phyloP scores from a whole-genome alignment of 2,888 invertebrate species.

The Labia minor region DNA sequence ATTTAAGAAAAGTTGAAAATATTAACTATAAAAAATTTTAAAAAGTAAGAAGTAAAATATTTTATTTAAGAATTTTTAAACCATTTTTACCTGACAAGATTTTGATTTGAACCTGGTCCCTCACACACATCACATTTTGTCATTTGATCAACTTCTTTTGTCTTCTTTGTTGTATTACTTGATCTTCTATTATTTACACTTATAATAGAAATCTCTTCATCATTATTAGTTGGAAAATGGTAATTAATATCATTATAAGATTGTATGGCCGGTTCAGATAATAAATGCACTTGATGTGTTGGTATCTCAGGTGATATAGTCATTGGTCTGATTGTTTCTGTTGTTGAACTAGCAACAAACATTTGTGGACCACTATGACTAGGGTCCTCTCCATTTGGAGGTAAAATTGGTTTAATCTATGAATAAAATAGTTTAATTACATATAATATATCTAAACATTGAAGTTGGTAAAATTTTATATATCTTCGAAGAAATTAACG shows the following conservation, averaged over 20 bases:
- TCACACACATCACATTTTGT: slow-evolving; percentile 58
- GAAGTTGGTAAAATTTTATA: background rate
- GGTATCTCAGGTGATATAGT: slow-evolving; percentile 32
- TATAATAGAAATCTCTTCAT: slow-evolving; percentile 24
- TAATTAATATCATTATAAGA: background rate
- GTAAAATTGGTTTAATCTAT: slow-evolving; percentile 65
- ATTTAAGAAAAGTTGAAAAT: background rate
- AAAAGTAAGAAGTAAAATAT: slow-evolving; percentile 6
- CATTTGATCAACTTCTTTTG: slow-evolving; percentile 37
- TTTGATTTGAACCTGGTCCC: slow-evolving; percentile 47
- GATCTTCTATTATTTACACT: background rate
- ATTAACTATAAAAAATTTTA: slow-evolving; percentile 15
- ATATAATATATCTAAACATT: background rate
- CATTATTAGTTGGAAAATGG: slow-evolving; percentile 30
- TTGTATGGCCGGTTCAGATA: slow-evolving; percentile 22
- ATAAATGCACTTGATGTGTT: slow-evolving; percentile 28
- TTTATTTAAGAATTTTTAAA: background rate
- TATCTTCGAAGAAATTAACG: background rate
- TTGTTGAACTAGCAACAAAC: slow-evolving; percentile 57
- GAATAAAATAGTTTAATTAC: slow-evolving; percentile 25
- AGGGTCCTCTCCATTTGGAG: slow-evolving; percentile 60
- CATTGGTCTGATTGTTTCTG: slow-evolving; percentile 33
- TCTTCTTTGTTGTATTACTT: slow-evolving; percentile 28
- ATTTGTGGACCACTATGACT: slow-evolving; percentile 59
- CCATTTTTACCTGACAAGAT: slow-evolving; percentile 53